Conservation (phyloP, 2,888 invertebrate species). For the Drosophila prostipennis region DNA sequence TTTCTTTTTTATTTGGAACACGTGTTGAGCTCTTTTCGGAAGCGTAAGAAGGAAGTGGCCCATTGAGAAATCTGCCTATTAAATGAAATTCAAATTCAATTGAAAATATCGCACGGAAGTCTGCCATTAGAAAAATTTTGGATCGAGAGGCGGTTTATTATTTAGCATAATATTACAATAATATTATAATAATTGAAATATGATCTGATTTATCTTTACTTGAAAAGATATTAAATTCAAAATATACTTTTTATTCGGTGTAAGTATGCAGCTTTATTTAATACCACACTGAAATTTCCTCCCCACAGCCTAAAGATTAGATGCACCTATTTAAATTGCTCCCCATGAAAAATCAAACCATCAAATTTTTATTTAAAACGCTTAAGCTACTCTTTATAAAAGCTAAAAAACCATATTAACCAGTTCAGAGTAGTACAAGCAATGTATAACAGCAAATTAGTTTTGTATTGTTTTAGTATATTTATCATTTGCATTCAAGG, state of each 20-base stretch:
- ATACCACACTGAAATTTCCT: neutral
- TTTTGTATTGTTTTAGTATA: neutral
- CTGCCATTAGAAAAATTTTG: neutral
- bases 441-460: neutral
- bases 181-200: too few species aligned
- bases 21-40: conserved; percentile 50
- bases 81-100: conserved; percentile 10
- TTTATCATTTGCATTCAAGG: neutral
- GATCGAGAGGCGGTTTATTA: neutral
- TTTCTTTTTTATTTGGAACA: conserved; percentile 55
- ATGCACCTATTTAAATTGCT: neutral
- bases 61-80: conserved; percentile 16
- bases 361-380: neutral
- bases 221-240: neutral
- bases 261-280: too few species aligned
- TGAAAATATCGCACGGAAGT: conserved; percentile 7
- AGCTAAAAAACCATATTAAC: neutral
- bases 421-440: neutral
- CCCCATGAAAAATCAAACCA: neutral
- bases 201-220: neutral
- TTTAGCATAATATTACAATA: neutral
- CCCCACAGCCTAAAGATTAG: neutral
- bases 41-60: conserved; percentile 7
- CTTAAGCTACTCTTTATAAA: neutral
- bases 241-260: too few species aligned